Percentiles rank a stretch among this genome's conserved stretches.
phyloP scores from a whole-genome alignment of 2,113 vertebrate species.

The Pseudopipra pipra region DNA sequence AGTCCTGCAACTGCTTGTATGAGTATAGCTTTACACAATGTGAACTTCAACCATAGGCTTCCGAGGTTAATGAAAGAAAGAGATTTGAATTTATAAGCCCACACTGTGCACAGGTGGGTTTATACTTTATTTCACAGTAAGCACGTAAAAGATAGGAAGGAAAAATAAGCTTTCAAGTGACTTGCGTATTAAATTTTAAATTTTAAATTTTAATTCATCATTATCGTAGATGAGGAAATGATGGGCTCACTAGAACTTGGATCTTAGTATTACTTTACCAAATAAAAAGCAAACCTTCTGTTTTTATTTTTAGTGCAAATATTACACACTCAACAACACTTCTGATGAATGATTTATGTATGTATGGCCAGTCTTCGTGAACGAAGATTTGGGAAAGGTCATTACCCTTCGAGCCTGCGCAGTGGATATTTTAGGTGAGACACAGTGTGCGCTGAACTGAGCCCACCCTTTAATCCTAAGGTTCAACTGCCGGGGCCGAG shows the following conservation, averaged over 20 bases:
- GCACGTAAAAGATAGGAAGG: background rate
- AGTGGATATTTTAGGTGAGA: too few species aligned
- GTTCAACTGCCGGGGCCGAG: too few species aligned
- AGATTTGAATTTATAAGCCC: background rate
- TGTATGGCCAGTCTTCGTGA: too few species aligned
- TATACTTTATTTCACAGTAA: background rate
- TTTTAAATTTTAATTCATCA: background rate
- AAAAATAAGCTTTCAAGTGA: background rate
- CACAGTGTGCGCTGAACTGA: too few species aligned
- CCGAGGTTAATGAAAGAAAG: background rate
- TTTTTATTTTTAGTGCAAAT: background rate
- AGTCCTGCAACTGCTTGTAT: background rate
- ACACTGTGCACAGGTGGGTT: background rate
- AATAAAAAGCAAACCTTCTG: background rate
- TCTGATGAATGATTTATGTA: background rate
- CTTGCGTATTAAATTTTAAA: background rate
- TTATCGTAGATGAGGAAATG: background rate
- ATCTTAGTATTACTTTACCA: background rate
- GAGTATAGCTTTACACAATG: background rate
- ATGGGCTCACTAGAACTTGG: background rate
- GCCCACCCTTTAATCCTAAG: too few species aligned
- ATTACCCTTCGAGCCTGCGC: too few species aligned
- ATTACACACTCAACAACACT: background rate
- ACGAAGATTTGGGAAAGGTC: too few species aligned
- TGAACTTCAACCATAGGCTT: background rate